Evolutionary conservation across 2,888 invertebrate species (phyloP).

Genomic region (Polyploca ridens): DNA sequence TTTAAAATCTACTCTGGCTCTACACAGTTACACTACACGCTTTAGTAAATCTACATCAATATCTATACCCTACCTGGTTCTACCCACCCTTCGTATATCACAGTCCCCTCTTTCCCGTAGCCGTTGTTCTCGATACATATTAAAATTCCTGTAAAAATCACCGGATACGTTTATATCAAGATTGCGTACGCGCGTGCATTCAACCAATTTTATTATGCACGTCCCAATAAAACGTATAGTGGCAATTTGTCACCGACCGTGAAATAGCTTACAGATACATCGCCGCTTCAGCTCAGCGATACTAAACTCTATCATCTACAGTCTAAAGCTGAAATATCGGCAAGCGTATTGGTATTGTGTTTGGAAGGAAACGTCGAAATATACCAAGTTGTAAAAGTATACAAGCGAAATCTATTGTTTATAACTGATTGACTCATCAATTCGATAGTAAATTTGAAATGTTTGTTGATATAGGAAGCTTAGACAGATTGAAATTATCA

Average conservation of each 20-base stretch:
- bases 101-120: neutral
- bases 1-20: neutral
- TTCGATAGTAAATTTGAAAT: neutral
- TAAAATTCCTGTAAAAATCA: constrained; percentile 15
- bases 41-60: neutral
- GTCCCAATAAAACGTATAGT: constrained; percentile 49
- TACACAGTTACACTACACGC: too few relatives aligned
- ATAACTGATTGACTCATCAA: constrained; percentile 6
- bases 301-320: neutral
- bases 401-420: constrained; percentile 5
- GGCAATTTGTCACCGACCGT: constrained; percentile 52
- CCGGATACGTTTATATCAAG: constrained; percentile 19
- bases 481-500: too few relatives aligned
- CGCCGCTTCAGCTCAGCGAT: constrained; percentile 18
- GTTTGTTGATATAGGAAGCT: neutral
- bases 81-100: neutral
- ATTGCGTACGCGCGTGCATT: constrained; percentile 30
- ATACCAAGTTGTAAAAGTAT: neutral
- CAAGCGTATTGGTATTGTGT: neutral
- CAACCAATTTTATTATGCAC: constrained; percentile 41
- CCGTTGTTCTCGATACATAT: constrained; percentile 11
- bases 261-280: constrained; percentile 23
- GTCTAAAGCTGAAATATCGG: neutral
- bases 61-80: constrained; percentile 5
- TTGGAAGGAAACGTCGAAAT: neutral